phyloP scores from a whole-genome alignment of 2,888 invertebrate species.

The Thecocarcelia acutangulata region DNA sequence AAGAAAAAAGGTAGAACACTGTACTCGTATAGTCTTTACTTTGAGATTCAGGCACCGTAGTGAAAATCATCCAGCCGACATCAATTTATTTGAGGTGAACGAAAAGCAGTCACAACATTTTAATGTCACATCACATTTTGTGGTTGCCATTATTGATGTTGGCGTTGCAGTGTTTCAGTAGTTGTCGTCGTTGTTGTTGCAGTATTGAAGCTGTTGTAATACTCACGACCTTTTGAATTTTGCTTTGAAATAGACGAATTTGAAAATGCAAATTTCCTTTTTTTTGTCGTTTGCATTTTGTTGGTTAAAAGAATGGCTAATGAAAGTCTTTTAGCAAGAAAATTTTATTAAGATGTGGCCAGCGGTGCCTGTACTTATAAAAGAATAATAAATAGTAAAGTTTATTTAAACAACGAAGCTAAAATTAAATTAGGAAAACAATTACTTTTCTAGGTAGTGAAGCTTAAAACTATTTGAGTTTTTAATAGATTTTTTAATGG shows the following conservation, averaged over 20 bases:
- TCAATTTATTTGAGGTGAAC: constrained; percentile 66
- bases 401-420: constrained; percentile 27
- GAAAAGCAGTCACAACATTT: constrained; percentile 63
- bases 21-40: background rate
- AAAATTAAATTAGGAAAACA: constrained; percentile 55
- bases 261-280: constrained; percentile 53
- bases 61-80: constrained; percentile 46
- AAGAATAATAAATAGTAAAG: constrained; percentile 6
- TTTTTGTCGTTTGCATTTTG: background rate
- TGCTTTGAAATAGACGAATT: constrained; percentile 50
- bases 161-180: background rate
- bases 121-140: constrained; percentile 64
- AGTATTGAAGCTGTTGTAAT: constrained; percentile 26
- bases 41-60: background rate
- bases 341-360: constrained; percentile 52
- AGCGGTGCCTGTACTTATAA: background rate
- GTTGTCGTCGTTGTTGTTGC: background rate
- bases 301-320: constrained; percentile 33
- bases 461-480: background rate
- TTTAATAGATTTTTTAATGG: background rate
- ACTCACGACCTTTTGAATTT: constrained; percentile 60
- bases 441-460: constrained; percentile 6
- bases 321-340: constrained; percentile 32
- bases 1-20: background rate
- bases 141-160: constrained; percentile 32